Base-by-base conservation (phyloP, 2,113 vertebrate genomes). In the Pelecanoides urinatrix region DNA sequence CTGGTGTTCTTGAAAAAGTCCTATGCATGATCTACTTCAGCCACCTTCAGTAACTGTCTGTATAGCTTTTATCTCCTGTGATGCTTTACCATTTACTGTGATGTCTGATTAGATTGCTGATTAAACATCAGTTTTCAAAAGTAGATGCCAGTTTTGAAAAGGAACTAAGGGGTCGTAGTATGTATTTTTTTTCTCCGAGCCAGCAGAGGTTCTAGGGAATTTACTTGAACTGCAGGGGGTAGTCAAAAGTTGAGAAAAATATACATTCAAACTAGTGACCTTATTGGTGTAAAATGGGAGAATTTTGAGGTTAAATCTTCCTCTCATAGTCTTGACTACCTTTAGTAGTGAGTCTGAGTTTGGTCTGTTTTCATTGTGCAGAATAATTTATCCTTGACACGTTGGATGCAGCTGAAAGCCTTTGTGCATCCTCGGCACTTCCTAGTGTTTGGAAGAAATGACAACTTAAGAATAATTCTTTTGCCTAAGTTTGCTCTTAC, bases 361-460 rank as follows among this genome's bases (percentile, higher is more conserved):
- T 40, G 32, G 19, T 74, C 22, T 53, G 0, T 67, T 96, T 66
- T 63, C 27, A 11, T 34, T 38, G 29, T 73, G 29, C 58, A 34
- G 55, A 80, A 9, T 81, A 70, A 32, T 70, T 61, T 78, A 32
- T 65, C 66, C 36, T 68, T 88, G 70, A 16, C 2, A 0, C 40
- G 47, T 5, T 50, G 42, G 45, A 30, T 91, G 40, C 26, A 59
- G 59, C 56, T 66, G 75, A 76, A 86, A 67, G 55, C 7, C 88
- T 96, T 90, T 68, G 77, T 96, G 55, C 29, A 26, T 90, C 89
- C 94, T 94, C 73, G 42, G 30, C 72, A 74, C 65, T 97, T 97
- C 62, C 68, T 88, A 65, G 62, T 67, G 87, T 63, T 82, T 96
- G 91, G 77, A 92, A 97, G 88, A 90, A 97, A 94, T 72, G 23